A percentile compares a stretch with the other conserved stretches of the same genome.
Evolutionary conservation across 2,888 invertebrate genomes (phyloP).

Genomic region (Margaritifera margaritifera): DNA sequence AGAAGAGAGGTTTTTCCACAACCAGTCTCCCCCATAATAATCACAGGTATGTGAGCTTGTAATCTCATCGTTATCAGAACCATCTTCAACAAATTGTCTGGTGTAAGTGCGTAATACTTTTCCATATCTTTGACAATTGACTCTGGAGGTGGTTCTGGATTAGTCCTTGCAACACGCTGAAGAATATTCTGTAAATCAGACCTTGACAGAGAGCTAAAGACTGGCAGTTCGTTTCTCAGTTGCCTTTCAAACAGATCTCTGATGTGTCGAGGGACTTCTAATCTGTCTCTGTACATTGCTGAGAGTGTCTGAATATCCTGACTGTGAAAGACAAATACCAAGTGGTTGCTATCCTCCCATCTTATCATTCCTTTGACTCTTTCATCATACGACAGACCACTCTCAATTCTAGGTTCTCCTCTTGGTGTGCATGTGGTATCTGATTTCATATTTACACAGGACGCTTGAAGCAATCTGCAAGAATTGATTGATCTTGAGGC

Average conservation of each 20-base stretch:
- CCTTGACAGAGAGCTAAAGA: constrained; percentile 24
- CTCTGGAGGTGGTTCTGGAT: constrained; percentile 13
- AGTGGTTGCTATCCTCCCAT: constrained; percentile 52
- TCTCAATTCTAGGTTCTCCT: constrained; percentile 34
- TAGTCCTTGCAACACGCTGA: constrained; percentile 29
- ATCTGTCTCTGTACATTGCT: constrained; percentile 36
- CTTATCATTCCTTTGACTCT: constrained; percentile 46
- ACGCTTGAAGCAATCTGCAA: constrained; percentile 20
- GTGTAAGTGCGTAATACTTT: constrained; percentile 46
- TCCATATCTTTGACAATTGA: constrained; percentile 17
- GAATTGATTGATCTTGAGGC: constrained; percentile 20
- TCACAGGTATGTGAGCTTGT: constrained; percentile 44
- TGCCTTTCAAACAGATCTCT: constrained; percentile 45
- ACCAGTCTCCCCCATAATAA: constrained; percentile 60
- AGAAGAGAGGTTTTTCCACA: constrained; percentile 60
- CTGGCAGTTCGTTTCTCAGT: constrained; percentile 30
- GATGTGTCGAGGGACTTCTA: constrained; percentile 35
- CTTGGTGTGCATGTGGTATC: constrained; percentile 16
- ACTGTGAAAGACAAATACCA: constrained; percentile 27
- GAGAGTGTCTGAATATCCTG: constrained; percentile 33
- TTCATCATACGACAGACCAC: constrained; percentile 28
- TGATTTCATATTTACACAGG: constrained; percentile 9
- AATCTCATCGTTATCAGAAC: constrained; percentile 46
- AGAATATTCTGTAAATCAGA: constrained; percentile 17
- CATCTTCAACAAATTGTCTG: constrained; percentile 47